Evolutionary conservation across 2,113 vertebrate genomes (phyloP).

Genomic region (Phodopus roborovskii): DNA sequence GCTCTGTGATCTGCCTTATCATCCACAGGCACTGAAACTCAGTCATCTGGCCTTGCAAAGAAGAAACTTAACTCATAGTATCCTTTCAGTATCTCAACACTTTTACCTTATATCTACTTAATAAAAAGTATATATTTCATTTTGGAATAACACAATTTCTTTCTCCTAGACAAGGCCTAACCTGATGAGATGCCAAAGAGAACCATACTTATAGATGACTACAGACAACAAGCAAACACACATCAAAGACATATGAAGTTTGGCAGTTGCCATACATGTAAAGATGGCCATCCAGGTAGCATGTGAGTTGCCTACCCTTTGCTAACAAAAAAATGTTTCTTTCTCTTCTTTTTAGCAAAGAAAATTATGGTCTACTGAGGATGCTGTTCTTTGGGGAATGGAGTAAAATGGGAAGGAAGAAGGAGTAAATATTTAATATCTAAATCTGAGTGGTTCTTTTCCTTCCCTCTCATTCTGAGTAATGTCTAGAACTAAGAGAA

Average conservation of each 20-base stretch:
- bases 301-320: background rate
- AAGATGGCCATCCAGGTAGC: background rate
- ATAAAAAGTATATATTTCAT: conserved; percentile 19
- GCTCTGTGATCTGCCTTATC: background rate
- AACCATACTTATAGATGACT: background rate
- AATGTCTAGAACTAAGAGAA: background rate
- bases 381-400: background rate
- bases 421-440: background rate
- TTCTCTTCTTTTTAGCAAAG: background rate
- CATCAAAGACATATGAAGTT: background rate
- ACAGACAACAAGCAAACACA: conserved; percentile 13
- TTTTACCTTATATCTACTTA: background rate
- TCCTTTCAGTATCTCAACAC: background rate
- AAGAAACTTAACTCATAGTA: background rate
- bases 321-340: background rate
- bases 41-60: background rate
- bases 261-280: background rate
- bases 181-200: conserved; percentile 7
- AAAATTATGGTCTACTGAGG: background rate
- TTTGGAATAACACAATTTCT: background rate
- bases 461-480: background rate
- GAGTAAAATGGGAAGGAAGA: background rate
- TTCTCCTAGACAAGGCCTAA: background rate
- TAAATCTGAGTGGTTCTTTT: background rate
- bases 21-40: background rate